Conservation (phyloP, 2,888 invertebrate species). For the Plutella xylostella region DNA sequence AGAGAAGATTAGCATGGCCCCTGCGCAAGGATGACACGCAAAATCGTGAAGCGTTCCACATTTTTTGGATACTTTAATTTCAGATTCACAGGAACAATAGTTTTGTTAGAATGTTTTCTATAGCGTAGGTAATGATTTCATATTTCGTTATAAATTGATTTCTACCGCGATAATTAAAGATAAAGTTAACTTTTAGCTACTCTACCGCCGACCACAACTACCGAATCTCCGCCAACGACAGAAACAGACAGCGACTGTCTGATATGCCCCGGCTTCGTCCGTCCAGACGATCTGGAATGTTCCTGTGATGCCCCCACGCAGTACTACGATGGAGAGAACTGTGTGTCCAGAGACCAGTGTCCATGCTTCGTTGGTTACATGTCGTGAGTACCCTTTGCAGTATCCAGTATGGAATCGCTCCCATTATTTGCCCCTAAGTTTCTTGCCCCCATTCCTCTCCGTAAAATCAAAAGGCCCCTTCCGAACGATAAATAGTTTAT, state of each 20-base stretch:
- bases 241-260: slow-evolving; percentile 33
- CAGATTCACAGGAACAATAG: too few relatives aligned
- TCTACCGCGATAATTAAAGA: too few relatives aligned
- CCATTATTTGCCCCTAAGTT: too few relatives aligned
- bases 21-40: slow-evolving; percentile 54
- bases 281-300: slow-evolving; percentile 44
- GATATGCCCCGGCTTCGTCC: slow-evolving; percentile 66
- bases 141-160: too few relatives aligned
- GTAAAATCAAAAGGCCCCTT: too few relatives aligned
- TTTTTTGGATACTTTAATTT: too few relatives aligned
- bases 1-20: slow-evolving; percentile 54
- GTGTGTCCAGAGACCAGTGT: slow-evolving; percentile 79
- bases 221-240: slow-evolving; percentile 7
- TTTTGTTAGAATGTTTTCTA: too few relatives aligned
- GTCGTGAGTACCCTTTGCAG: slow-evolving; percentile 34
- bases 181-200: too few relatives aligned
- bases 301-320: slow-evolving; percentile 55
- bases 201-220: slow-evolving; percentile 9
- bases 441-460: too few relatives aligned
- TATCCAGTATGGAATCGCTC: too few relatives aligned
- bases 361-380: slow-evolving; percentile 81
- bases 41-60: slow-evolving; percentile 52
- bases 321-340: slow-evolving; percentile 81
- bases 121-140: too few relatives aligned
- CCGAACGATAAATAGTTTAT: too few relatives aligned